Conservation (phyloP, 2,888 invertebrate genomes). For the Blomia tropicalis region DNA sequence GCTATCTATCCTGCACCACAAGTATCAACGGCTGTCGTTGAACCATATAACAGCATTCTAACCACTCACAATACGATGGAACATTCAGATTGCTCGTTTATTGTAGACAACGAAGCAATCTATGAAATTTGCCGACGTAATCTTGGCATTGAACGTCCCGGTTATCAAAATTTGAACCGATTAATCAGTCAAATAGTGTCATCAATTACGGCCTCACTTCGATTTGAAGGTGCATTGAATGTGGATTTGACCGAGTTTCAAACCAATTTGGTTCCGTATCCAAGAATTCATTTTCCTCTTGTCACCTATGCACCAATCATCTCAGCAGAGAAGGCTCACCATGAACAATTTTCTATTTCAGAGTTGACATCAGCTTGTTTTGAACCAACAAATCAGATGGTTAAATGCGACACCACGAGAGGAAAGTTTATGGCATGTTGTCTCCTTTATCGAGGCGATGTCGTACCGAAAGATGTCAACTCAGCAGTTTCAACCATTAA, state of each 20-base stretch:
- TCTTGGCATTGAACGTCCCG: constrained; percentile 63
- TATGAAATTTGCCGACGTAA: constrained; percentile 76
- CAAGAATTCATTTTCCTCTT: constrained; percentile 38
- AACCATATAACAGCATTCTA: constrained; percentile 83
- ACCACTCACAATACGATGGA: constrained; percentile 31
- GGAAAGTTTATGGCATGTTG: constrained; percentile 45
- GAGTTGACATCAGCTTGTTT: constrained; percentile 85
- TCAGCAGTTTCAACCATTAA: constrained; percentile 53
- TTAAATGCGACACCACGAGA: constrained; percentile 38
- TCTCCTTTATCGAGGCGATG: constrained; percentile 41
- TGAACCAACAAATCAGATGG: constrained; percentile 56
- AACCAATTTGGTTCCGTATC: constrained; percentile 74
- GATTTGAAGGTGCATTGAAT: constrained; percentile 60
- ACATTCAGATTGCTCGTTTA: constrained; percentile 35
- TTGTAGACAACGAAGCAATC: constrained; percentile 83
- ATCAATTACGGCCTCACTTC: constrained; percentile 36
- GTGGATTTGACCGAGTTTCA: constrained; percentile 67
- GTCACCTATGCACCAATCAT: constrained; percentile 74
- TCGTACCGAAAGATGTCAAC: constrained; percentile 46
- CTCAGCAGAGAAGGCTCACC: constrained; percentile 83
- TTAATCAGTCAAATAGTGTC: constrained; percentile 78
- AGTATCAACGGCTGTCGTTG: constrained; percentile 62
- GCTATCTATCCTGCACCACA: constrained; percentile 31
- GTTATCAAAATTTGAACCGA: constrained; percentile 73
- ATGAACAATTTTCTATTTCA: constrained; percentile 73